Evolutionary conservation across 2,888 invertebrate species (phyloP).

Genomic region (Zygogramma bicolorata): DNA sequence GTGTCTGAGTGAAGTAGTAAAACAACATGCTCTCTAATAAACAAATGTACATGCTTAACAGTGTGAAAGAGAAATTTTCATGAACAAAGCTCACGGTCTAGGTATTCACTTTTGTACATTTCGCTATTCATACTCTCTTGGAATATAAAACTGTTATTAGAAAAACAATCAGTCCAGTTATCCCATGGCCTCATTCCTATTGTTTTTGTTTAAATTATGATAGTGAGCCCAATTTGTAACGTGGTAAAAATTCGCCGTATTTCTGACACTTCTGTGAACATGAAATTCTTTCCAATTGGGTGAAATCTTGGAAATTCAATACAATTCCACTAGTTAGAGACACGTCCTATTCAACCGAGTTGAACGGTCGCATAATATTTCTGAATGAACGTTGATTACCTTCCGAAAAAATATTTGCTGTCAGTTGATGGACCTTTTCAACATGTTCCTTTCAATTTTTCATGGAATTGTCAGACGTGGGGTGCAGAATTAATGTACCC

Average conservation of each 20-base stretch:
- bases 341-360: too few relatives aligned
- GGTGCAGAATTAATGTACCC: too few relatives aligned
- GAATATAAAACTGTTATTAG: background rate
- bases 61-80: slow-evolving; percentile 11
- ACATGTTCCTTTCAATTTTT: too few relatives aligned
- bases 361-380: too few relatives aligned
- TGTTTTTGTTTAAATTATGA: background rate
- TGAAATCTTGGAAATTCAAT: too few relatives aligned
- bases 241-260: background rate
- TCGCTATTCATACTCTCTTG: background rate
- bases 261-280: too few relatives aligned
- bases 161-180: background rate
- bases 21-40: background rate
- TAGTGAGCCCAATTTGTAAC: background rate
- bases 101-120: slow-evolving; percentile 1
- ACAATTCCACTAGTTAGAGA: too few relatives aligned
- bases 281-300: too few relatives aligned
- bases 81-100: slow-evolving; percentile 5
- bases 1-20: background rate
- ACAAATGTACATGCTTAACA: background rate
- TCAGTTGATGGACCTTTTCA: too few relatives aligned
- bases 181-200: background rate
- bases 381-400: too few relatives aligned
- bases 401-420: too few relatives aligned
- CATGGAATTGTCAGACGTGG: too few relatives aligned